Conservation (phyloP, 92 coral and sea anemone genomes). For the Bergia puertoricense region DNA sequence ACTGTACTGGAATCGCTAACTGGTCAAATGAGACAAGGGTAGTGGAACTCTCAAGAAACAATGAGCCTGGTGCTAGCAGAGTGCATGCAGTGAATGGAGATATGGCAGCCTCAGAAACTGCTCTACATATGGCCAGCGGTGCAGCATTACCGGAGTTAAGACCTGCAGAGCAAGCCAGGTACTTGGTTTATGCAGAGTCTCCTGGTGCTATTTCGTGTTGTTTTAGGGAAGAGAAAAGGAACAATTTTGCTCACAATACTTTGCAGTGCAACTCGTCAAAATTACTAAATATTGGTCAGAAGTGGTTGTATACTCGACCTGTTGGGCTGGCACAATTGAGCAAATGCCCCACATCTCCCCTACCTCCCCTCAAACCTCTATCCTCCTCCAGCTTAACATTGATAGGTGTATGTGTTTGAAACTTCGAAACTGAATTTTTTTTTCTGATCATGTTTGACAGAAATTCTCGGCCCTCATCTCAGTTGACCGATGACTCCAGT, state of each 20-base stretch:
- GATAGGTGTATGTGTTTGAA: no score
- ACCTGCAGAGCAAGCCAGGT: slow-evolving; percentile 23
- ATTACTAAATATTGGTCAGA: no score
- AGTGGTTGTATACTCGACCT: no score
- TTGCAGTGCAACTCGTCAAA: no score
- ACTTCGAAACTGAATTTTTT: no score
- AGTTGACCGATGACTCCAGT: slow-evolving; percentile 70
- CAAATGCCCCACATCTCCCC: no score
- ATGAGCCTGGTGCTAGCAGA: not conserved
- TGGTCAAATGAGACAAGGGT: slow-evolving; percentile 1
- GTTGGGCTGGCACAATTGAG: no score
- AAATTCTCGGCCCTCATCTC: slow-evolving; percentile 30
- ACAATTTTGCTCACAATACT: no score
- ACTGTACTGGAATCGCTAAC: slow-evolving; percentile 7
- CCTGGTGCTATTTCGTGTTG: no score
- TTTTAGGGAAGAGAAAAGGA: no score
- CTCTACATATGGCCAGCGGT: slow-evolving; percentile 10
- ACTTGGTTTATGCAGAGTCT: not conserved
- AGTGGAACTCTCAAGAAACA: not conserved
- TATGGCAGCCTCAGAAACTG: slow-evolving; percentile 3
- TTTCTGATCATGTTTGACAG: not conserved
- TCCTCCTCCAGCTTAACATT: not conserved
- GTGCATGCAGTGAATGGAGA: slow-evolving; percentile 16
- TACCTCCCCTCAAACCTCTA: no score
- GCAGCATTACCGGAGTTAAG: not conserved